phyloP scores from a whole-genome alignment of 1,140 invertebrate species.

The Diabrotica virgifera region DNA sequence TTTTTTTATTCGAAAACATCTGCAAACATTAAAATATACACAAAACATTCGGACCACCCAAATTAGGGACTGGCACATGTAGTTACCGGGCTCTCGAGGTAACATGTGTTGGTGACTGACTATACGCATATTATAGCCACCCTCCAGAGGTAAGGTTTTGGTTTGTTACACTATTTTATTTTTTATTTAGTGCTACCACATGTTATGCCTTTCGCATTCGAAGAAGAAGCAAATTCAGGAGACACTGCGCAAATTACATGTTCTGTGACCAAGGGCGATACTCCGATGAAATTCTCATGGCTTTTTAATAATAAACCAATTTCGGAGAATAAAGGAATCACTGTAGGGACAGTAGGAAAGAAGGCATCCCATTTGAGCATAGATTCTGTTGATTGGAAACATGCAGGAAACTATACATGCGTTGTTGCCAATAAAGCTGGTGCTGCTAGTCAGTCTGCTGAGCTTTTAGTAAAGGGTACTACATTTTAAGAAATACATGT shows the following conservation, averaged over 20 bases:
- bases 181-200: constrained; percentile 36
- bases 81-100: too few species aligned
- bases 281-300: constrained; percentile 71
- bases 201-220: constrained; percentile 47
- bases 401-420: constrained; percentile 63
- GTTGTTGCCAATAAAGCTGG: constrained; percentile 60
- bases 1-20: too few species aligned
- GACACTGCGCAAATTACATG: constrained; percentile 69
- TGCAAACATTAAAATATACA: too few species aligned
- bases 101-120: too few species aligned
- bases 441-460: too few species aligned
- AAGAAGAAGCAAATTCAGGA: constrained; percentile 66
- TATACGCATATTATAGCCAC: too few species aligned
- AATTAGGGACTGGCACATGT: too few species aligned
- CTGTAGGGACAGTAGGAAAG: constrained; percentile 51
- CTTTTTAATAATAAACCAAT: constrained; percentile 36
- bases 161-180: constrained; percentile 51
- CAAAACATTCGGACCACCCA: too few species aligned
- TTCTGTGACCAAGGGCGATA: constrained; percentile 71
- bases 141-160: too few species aligned
- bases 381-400: constrained; percentile 54
- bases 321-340: constrained; percentile 44
- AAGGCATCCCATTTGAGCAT: constrained; percentile 59
- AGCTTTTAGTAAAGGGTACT: too few species aligned
- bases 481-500: too few species aligned